A percentile compares a stretch with the other conserved stretches of the same genome.
phyloP scores from a whole-genome alignment of 37 sponge, comb jelly and placozoan genomes.

The Cladorhizidae sp. region DNA sequence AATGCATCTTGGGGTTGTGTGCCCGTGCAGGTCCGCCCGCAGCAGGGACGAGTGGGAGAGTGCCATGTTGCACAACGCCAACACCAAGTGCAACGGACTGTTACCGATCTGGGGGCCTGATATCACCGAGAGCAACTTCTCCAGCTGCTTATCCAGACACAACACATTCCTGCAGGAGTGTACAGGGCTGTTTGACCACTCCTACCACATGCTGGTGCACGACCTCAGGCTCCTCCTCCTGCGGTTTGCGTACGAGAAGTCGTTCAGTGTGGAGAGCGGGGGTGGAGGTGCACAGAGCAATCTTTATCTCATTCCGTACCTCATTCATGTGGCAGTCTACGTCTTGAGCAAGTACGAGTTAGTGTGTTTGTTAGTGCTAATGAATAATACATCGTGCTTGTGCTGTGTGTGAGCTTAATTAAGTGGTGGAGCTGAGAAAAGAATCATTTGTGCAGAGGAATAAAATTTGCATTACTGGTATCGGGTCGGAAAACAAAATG shows the following conservation, averaged over 20 bases:
- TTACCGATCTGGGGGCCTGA: constrained; percentile 95
- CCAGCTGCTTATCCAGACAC: constrained; percentile 37
- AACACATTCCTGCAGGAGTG: constrained; percentile 77
- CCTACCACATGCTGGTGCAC: constrained; percentile 65
- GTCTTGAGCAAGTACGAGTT: constrained; percentile 75
- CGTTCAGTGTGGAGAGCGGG: constrained; percentile 93
- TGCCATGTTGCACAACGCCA: constrained; percentile 91
- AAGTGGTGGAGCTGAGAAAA: no score
- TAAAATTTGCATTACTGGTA: no score
- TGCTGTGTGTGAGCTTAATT: neutral
- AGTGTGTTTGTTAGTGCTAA: neutral
- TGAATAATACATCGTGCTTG: neutral
- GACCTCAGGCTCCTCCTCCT: constrained; percentile 78
- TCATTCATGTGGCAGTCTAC: constrained; percentile 76
- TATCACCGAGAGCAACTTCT: constrained; percentile 26
- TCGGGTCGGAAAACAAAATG: no score
- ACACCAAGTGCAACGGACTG: constrained; percentile 92
- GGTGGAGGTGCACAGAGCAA: constrained; percentile 95
- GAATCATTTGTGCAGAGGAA: no score
- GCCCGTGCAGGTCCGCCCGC: constrained; percentile 64
- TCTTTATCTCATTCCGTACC: constrained; percentile 77
- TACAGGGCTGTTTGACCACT: constrained; percentile 73
- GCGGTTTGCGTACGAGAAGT: constrained; percentile 83
- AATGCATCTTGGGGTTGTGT: no score
- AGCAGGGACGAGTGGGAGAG: constrained; percentile 95